Base-by-base conservation (phyloP, 1,140 invertebrate species). In the Lepidurus arcticus region DNA sequence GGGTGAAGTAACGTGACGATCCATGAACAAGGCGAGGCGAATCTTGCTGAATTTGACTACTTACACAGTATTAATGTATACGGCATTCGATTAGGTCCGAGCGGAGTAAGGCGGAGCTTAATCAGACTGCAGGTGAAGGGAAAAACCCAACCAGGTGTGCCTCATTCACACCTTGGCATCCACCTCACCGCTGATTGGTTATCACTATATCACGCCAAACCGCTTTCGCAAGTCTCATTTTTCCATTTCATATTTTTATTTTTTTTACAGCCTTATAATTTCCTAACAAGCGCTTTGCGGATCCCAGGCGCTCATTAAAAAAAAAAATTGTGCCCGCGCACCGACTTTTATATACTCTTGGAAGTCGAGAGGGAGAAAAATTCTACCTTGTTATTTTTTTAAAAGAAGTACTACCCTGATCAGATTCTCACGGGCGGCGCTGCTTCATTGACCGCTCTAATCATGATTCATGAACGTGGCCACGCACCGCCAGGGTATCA, bases 61-160 rank as follows among this genome's bases (percentile, higher is more conserved):
- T 34, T 34, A 0, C 34, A 34, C 34, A 1, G 34, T 34, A 34
- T 34, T 3, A 34, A 34, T 34, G 34, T 34, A 34, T 34, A 34
- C 34, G 0, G 34, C 2, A 3, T 3, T 34, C 34, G 34, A 34
- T 34, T 34, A 34, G 34, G 34, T 34, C 34, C 34, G 2, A 34
- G 53, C 6, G n/a, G 16, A 65, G 53, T 7, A 65, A 16, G 53
- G 53, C 53, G 53, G 53, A 65, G 53, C 53, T 65, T 65, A 21
- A 65, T 65, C 16, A 65, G 53, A 21, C 53, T 0, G 53, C 16
- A 65, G 53, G 53, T 1, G 53, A 65, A 65, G n/a, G 53, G 53
- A 65, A 65, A 65, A 65, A 65, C 53, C 53, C 53, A 65, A 65
- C 53, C 53, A 65, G 53, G 53, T 65, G 53, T 65, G 53, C 53